phyloP scores from a whole-genome alignment of 1,140 invertebrate species.

The Agraylea sexmaculata region DNA sequence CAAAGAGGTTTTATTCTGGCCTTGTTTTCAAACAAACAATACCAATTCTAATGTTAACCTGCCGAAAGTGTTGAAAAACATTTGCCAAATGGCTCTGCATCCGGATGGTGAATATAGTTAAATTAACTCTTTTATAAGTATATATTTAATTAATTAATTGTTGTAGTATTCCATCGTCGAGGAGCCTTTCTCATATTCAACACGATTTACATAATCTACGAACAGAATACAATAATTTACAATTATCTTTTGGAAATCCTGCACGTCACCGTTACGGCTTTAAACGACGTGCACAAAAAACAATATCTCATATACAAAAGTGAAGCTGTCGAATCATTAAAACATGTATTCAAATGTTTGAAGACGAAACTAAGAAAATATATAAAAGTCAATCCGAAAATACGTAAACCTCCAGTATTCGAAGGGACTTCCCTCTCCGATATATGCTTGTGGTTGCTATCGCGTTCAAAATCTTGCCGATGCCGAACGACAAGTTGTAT shows the following conservation, averaged over 20 bases:
- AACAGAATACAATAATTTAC: slow-evolving; percentile 13
- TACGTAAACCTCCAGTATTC: slow-evolving; percentile 14
- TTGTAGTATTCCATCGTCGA: slow-evolving; percentile 15
- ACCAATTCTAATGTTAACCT: slow-evolving; percentile 2
- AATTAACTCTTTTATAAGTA: no score
- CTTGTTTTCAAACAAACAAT: slow-evolving; percentile 8
- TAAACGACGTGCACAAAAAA: slow-evolving; percentile 5
- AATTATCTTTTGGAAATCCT: slow-evolving; percentile 17
- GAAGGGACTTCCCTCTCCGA: slow-evolving; percentile 9
- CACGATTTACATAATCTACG: slow-evolving; percentile 7
- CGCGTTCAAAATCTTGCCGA: slow-evolving; percentile 8
- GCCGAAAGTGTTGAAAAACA: slow-evolving; percentile 11
- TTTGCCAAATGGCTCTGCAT: slow-evolving; percentile 17
- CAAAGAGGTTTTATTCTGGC: slow-evolving; percentile 13
- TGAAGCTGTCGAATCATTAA: slow-evolving; percentile 12
- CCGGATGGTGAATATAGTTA: slow-evolving; percentile 17
- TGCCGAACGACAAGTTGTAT: slow-evolving; percentile 5
- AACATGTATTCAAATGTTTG: slow-evolving; percentile 13
- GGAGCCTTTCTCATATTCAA: slow-evolving; percentile 17
- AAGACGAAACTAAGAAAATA: slow-evolving; percentile 10
- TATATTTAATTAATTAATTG: slow-evolving; percentile 1
- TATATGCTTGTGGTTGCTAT: slow-evolving; percentile 15
- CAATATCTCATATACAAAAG: slow-evolving; percentile 4
- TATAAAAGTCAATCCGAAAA: not conserved
- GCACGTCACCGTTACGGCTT: slow-evolving; percentile 13